Conservation (phyloP, 2,113 vertebrate species). For the Etheostoma cragini region DNA sequence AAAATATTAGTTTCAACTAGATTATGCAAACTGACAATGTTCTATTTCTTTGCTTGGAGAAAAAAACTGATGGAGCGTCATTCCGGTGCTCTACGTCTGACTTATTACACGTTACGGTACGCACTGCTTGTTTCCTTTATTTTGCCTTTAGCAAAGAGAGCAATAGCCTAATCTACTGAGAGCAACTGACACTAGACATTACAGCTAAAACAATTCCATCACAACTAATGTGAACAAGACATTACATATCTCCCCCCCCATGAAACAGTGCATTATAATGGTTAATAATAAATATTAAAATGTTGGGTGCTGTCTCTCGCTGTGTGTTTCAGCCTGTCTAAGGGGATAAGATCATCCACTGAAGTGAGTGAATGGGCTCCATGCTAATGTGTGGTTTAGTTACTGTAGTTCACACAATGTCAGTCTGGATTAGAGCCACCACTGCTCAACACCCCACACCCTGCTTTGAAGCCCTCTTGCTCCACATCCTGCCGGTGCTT, state of each 20-base stretch:
- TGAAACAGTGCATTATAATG: neutral
- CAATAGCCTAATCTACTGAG: no score
- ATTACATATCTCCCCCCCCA: neutral
- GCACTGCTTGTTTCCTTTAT: no score
- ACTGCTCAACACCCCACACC: conserved; percentile 48
- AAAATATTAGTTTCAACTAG: no score
- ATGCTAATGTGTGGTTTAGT: conserved; percentile 72
- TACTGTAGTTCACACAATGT: conserved; percentile 77
- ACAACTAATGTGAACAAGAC: neutral
- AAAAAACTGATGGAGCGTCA: no score
- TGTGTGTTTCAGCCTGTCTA: conserved; percentile 42
- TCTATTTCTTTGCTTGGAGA: no score
- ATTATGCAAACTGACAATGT: no score
- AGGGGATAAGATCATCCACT: conserved; percentile 54
- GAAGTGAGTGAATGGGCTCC: conserved; percentile 48
- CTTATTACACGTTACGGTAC: no score
- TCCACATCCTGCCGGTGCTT: conserved; percentile 72
- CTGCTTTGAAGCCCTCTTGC: conserved; percentile 69
- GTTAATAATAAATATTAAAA: conserved; percentile 11
- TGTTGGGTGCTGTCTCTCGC: conserved; percentile 18
- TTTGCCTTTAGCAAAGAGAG: no score
- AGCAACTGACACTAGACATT: no score
- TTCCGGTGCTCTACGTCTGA: no score
- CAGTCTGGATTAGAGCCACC: conserved; percentile 71
- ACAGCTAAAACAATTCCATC: neutral